A percentile compares a stretch with the other conserved stretches of the same genome.
These are phyloP conservation scores for Channa maculata DNA, from an alignment of 2,113 vertebrate genomes.

Conservation along the genomic window DNA sequence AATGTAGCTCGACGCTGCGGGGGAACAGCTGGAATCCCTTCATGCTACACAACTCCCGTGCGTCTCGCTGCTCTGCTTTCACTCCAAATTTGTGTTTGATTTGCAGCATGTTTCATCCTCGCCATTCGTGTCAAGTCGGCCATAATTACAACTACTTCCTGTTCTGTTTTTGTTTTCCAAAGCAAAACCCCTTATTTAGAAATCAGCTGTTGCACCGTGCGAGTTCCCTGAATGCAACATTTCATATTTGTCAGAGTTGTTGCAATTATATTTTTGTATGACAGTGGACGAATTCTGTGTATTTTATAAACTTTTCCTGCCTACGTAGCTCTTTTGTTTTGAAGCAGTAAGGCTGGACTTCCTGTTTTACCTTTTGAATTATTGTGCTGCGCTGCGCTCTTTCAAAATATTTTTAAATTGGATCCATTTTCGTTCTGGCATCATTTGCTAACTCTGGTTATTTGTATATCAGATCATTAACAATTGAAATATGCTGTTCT, in stretches of 20 bases:
- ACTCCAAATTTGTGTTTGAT: background rate
- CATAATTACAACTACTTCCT: constrained; percentile 29
- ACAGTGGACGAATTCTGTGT: background rate
- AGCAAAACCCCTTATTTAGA: constrained; percentile 29
- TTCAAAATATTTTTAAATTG: no score
- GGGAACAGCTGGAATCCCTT: accelerated
- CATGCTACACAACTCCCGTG: accelerated
- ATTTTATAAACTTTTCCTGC: background rate
- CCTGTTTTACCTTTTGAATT: background rate
- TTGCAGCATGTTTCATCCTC: constrained; percentile 21
- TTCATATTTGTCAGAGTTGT: background rate
- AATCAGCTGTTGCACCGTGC: no score
- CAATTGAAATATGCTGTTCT: no score
- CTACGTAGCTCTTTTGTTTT: constrained; percentile 11
- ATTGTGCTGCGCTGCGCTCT: no score
- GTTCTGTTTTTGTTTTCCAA: constrained; percentile 34
- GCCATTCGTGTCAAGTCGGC: constrained; percentile 6
- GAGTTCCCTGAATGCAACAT: background rate
- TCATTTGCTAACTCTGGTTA: no score
- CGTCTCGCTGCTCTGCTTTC: background rate
- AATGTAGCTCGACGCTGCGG: background rate
- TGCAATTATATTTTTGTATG: no score
- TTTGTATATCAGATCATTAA: no score
- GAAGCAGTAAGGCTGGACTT: constrained; percentile 4
- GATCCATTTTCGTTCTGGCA: no score